Evolutionary conservation across 2,113 vertebrate species (phyloP), one percentile per base, ranked within the genome.

Genomic region (Irena cyanogastra): DNA sequence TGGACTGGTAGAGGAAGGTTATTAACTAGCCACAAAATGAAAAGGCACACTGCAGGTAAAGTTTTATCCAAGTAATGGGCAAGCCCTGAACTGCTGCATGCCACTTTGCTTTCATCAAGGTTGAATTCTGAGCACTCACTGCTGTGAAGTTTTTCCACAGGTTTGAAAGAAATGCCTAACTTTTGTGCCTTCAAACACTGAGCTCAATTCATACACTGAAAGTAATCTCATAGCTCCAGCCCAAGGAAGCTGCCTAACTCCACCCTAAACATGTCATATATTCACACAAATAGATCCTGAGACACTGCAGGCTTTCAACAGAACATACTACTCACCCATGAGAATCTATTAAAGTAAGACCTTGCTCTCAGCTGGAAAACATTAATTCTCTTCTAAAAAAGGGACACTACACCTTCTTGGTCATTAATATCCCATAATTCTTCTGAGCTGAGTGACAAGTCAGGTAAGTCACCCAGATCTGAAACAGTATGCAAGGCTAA

Each of bases 351-450:
- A 94, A 78, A 64, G 60, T 61, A 87, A 95, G 53, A 88, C 83
- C 84, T 86, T 71, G 63, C 82, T 96, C 92, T 91, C 72, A 89
- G 83, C 79, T 90, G 79, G 70, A 91, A 95, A 94, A 76, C 59
- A 78, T 95, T 87, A 57, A 91, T 77, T 81, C 80, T 83, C 60
- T 89, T 74, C 76, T 72, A 71, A 90, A 92, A 74, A n/a, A n/a
- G n/a, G 88, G 64, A 41, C 72, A 82, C 15, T 17, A 9, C 76
- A 57, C 65, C 49, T 68, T 96, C 53, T 79, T 42, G 60, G 64
- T 64, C 92, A 84, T 90, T 93, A 97, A 72, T 63, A 92, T 59
- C 78, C 65, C 59, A 94, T 94, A 63, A 79, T 45, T 91, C 72
- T 63, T 80, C 57, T 53, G 6, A 85, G 72, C 77, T 84, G 89